These are phyloP conservation scores for Acrobasis repandana DNA, from an alignment of 2,888 invertebrate species.

Conservation along the genomic window DNA sequence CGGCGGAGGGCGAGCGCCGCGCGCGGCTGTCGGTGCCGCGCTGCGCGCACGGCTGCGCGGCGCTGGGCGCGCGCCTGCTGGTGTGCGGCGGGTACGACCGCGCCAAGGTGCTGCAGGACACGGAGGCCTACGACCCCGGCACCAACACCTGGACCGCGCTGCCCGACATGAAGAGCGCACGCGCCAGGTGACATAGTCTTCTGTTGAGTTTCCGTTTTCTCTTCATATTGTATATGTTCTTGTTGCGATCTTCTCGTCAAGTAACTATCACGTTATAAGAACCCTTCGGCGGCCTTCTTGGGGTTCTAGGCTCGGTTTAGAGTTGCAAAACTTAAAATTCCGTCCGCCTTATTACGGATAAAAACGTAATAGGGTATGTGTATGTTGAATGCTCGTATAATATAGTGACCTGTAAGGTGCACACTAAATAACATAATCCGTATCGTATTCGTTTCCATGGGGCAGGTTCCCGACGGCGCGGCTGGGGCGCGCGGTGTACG, in stretches of 20 bases:
- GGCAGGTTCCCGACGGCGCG: conserved; percentile 86
- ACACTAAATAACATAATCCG: too few species aligned
- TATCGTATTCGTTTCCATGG: neutral
- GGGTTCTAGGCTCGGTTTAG: too few species aligned
- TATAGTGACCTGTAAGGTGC: too few species aligned
- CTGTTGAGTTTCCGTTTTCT: too few species aligned
- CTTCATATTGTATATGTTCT: too few species aligned
- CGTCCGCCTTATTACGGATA: too few species aligned
- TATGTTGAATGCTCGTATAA: too few species aligned
- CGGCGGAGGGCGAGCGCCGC: conserved; percentile 71
- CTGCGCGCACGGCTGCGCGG: conserved; percentile 90
- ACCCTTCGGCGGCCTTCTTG: too few species aligned
- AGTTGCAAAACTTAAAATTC: too few species aligned
- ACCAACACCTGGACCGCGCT: conserved; percentile 87
- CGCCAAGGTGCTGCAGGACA: conserved; percentile 89
- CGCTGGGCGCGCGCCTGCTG: conserved; percentile 86
- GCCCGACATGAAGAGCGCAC: conserved; percentile 87
- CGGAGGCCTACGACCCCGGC: conserved; percentile 88
- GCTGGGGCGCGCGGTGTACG: conserved; percentile 87
- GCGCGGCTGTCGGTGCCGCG: conserved; percentile 82
- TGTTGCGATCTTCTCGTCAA: too few species aligned
- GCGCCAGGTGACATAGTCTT: conserved; percentile 74
- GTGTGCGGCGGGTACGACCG: conserved; percentile 93
- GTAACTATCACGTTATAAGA: too few species aligned
- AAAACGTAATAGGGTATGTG: too few species aligned